Base-by-base conservation (phyloP, 2,113 vertebrate species). In the Gobius niger region DNA sequence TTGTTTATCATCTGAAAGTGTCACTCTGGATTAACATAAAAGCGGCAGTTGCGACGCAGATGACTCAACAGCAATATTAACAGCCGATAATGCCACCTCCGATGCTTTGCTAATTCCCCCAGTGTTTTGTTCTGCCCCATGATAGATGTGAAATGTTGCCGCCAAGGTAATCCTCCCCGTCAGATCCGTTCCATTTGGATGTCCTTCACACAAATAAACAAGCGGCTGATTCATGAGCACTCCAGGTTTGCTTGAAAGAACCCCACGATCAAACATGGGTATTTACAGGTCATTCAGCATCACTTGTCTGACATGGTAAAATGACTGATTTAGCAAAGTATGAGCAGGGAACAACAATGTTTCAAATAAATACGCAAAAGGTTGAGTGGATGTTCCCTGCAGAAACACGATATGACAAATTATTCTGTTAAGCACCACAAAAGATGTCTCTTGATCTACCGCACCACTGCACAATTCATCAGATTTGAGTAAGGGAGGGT, bases 171-270 rank as follows among this genome's bases (percentile, higher is more conserved):
- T 60, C 57, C 57, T 60, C 57, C 14, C 57, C 16, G 57, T 60
- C 57, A 60, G 57, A 60, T 60, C 42, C 57, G 42, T 42, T 60
- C 42, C 57, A 60, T 60, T 60, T 60, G 57, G 7, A 44, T 60
- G 57, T 60, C 57, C 57, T 42, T 60, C 57, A 60, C 40, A 42
- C 57, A 60, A 40, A 40, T 60, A 60, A 60, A 60, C 57, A 60
- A 44, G 24, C 34, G 41, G 40, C 57, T 60, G 57, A 60, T 60
- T 60, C 57, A 60, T 60, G 40, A 60, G 40, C 57, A 4, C 56
- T 41, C 13, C 7, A 59, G 40, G 40, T 60, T 9, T 42, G 14
- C 57, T 60, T 14, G 44, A 60, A 60, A n/a, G 57, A 40, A 60
- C n/a, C 57, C 57, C 6, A 60, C 34, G 42, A 60, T 60, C 34